Evolutionary conservation across 2,797 vertebrate genomes (phyloP).

Genomic region (Atherinosoma microstoma): DNA sequence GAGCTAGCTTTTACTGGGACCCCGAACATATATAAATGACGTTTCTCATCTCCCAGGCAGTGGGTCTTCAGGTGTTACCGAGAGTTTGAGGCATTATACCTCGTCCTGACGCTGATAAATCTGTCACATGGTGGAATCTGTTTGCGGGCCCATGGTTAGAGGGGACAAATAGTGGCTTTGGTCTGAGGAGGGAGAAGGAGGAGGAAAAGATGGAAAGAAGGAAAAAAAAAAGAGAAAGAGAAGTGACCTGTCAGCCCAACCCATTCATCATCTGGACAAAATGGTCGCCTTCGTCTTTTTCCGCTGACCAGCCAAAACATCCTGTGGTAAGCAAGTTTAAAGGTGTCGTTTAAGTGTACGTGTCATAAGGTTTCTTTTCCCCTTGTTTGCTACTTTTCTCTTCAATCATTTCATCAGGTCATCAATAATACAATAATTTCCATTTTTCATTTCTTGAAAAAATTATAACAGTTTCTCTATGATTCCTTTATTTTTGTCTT

Average conservation of each 20-base stretch:
- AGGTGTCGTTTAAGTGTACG: constrained; percentile 75
- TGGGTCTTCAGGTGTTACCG: constrained; percentile 84
- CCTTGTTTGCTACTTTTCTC: constrained; percentile 44
- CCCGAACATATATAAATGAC: constrained; percentile 81
- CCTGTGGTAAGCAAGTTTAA: constrained; percentile 89
- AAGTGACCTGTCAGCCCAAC: constrained; percentile 90
- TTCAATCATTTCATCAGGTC: constrained; percentile 17
- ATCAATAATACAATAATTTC: constrained; percentile 24
- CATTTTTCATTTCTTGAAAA: constrained; percentile 1
- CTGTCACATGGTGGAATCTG: constrained; percentile 91
- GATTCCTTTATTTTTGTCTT: constrained; percentile 4
- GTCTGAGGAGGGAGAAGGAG: constrained; percentile 53
- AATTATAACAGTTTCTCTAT: background rate
- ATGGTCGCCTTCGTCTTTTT: constrained; percentile 85
- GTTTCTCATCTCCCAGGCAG: constrained; percentile 78
- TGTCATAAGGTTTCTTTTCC: constrained; percentile 70
- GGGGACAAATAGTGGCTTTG: constrained; percentile 93
- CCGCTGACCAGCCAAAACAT: constrained; percentile 88
- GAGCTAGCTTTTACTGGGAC: constrained; percentile 76
- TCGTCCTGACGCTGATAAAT: constrained; percentile 90
- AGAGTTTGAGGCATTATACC: constrained; percentile 86
- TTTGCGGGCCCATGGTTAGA: constrained; percentile 83
- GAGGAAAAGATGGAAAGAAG: constrained; percentile 40
- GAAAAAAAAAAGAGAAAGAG: constrained; percentile 73
- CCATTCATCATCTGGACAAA: constrained; percentile 95